Evolutionary conservation across 2,797 vertebrate genomes (phyloP).

Genomic region (Sebastes glaucus): DNA sequence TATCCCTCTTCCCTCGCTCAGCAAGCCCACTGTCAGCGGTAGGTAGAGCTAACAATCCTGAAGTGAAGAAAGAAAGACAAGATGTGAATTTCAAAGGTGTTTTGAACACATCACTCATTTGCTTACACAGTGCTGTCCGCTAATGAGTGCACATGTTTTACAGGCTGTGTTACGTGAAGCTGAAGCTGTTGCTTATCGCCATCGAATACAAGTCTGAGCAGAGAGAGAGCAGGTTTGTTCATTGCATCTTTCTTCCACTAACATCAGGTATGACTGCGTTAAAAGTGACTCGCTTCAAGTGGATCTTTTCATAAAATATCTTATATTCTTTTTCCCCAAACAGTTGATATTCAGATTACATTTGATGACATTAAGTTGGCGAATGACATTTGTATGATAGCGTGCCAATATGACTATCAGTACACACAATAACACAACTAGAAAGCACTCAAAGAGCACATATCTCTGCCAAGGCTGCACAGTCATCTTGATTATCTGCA

Average conservation of each 20-base stretch:
- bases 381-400: background rate
- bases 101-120: slow-evolving; percentile 9
- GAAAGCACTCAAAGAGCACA: background rate
- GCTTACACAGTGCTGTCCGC: background rate
- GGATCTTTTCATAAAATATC: background rate
- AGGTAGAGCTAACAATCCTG: slow-evolving; percentile 26
- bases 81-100: background rate
- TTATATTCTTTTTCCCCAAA: background rate
- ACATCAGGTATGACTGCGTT: background rate
- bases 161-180: slow-evolving; percentile 98
- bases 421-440: background rate
- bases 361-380: slow-evolving; percentile 4
- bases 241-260: background rate
- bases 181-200: slow-evolving; percentile 99
- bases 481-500: background rate
- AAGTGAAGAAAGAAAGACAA: background rate
- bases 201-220: slow-evolving; percentile 99
- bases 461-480: background rate
- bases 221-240: slow-evolving; percentile 95
- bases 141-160: slow-evolving; percentile 64
- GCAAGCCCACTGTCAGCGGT: slow-evolving; percentile 33
- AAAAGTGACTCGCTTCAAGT: slow-evolving; percentile 1
- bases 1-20: slow-evolving; percentile 50
- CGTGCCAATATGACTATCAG: background rate
- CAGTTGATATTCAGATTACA: slow-evolving; percentile 1